Conservation (phyloP, 2,113 vertebrate genomes). For the Bufo gargarizans region DNA sequence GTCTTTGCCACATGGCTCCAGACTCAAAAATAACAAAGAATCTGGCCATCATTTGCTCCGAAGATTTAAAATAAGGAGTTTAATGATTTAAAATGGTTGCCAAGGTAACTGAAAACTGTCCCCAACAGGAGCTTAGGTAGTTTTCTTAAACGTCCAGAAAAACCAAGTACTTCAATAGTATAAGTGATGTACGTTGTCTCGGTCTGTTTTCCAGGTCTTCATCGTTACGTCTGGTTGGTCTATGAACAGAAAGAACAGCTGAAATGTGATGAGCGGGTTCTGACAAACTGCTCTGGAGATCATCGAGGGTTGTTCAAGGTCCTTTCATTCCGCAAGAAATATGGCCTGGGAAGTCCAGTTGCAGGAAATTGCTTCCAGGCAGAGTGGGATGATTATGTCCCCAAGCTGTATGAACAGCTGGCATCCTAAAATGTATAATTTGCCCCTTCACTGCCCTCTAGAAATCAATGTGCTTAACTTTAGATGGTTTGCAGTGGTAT, state of each 20-base stretch:
- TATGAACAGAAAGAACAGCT: slow-evolving; percentile 82
- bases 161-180: not conserved
- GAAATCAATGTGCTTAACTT: not conserved
- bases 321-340: slow-evolving; percentile 86
- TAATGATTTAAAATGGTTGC: too few species aligned
- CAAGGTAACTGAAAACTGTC: too few species aligned
- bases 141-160: too few species aligned
- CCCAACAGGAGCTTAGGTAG: too few species aligned
- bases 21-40: too few species aligned
- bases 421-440: slow-evolving; percentile 73
- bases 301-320: slow-evolving; percentile 87
- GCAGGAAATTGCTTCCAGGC: slow-evolving; percentile 94
- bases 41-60: too few species aligned
- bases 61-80: too few species aligned
- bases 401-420: slow-evolving; percentile 91
- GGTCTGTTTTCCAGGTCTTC: slow-evolving; percentile 77
- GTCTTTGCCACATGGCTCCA: too few species aligned
- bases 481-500: not conserved
- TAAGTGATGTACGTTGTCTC: not conserved
- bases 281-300: slow-evolving; percentile 87
- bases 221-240: slow-evolving; percentile 95
- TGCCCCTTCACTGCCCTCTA: not conserved
- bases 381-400: slow-evolving; percentile 94
- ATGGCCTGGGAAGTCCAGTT: slow-evolving; percentile 77
- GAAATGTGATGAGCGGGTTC: slow-evolving; percentile 79